Base-by-base conservation (phyloP, 2,888 invertebrate genomes). In the Metellina segmentata region DNA sequence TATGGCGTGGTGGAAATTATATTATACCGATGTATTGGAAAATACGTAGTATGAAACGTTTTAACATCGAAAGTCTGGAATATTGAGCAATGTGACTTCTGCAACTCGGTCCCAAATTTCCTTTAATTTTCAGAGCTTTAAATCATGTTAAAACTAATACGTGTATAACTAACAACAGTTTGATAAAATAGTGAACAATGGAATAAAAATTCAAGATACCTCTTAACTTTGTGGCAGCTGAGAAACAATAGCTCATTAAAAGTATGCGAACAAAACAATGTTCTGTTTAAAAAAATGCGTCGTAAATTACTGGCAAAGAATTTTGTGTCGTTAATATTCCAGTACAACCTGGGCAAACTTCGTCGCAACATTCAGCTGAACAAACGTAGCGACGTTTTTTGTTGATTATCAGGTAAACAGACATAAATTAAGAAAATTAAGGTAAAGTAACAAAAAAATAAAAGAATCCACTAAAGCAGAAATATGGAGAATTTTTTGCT, bases 401-500 rank as follows among this genome's bases (percentile, higher is more conserved):
- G 70, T 34, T 82, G 75, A 87, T 81, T n/a, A 71, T 88, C 88
- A 74, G 72, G 75, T 72, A 83, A 85, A 71, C 71, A 85, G 79
- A 85, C 89, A 90, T 90, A 90, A 90, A 90, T 90, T 90, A 83
- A 90, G 89, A 90, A 85, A 89, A 89, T 89, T 89, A 89, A 89
- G 83, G 71, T 71, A 85, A 90, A 85, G 83, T 90, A 85, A 90
- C 83, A 88, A 72, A 79, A 79, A 85, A 75, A 77, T 61, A 61
- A 16, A 61, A 61, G 61, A 61, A 74, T 19, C 78, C 81, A 81
- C 70, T 81, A 74, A 90, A 79, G 53, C 78, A 61, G 52, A 81
- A 81, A 75, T 79, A 52, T 75, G 61, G 69, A 34, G 51, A 70
- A 51, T 72, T 53, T 81, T 87, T 88, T 81, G 78, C 48, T 88